Evolutionary conservation across 2,888 invertebrate genomes (phyloP), one percentile per base, ranked within the genome.

Genomic region (Drosophila fulvimacula): DNA sequence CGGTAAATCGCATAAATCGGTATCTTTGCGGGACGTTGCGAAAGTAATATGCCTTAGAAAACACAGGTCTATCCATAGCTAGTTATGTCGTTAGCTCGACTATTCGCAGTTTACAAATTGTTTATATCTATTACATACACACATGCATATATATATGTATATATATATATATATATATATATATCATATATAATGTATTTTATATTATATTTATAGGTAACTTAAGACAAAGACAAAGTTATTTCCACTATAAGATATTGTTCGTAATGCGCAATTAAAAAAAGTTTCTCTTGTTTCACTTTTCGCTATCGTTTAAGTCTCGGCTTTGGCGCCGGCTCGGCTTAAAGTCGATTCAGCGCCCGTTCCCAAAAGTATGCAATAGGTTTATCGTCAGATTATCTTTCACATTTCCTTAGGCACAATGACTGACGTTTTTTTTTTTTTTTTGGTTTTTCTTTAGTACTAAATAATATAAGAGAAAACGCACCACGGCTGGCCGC

Each of bases 301-400:
- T 68, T 5, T 34, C 39, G 46, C 41, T 49, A n/a, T 39, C 53
- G 13, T 44, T 78, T 69, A 68, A 68, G 59, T 77, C 60, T 73
- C 53, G 42, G 56, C 64, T 73, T 51, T 62, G 56, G 55, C 60
- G 46, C 59, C 55, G 59, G 42, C 63, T 60, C 63, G 75, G 57
- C 78, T 75, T 75, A 44, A 24, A 75, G 78, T 53, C 78, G 68
- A n/a, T 53, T 42, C 42, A 42, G 56, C 24, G 73, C 68, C 78
- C 32, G 56, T 55, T 38, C 30, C 65, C 71, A 71, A 61, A 66
- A 41, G 41, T 56, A 65, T 52, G 51, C 52, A 56, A 81, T 67
- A 48, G 51, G 63, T 79, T 85, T 82, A 85, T 82, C 86, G 71
- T 75, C 80, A 82, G 80, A 70, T 70, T 63, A 72, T 73, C 60